phyloP scores from a whole-genome alignment of 2,797 vertebrate genomes.

The Enoplosus armatus region DNA sequence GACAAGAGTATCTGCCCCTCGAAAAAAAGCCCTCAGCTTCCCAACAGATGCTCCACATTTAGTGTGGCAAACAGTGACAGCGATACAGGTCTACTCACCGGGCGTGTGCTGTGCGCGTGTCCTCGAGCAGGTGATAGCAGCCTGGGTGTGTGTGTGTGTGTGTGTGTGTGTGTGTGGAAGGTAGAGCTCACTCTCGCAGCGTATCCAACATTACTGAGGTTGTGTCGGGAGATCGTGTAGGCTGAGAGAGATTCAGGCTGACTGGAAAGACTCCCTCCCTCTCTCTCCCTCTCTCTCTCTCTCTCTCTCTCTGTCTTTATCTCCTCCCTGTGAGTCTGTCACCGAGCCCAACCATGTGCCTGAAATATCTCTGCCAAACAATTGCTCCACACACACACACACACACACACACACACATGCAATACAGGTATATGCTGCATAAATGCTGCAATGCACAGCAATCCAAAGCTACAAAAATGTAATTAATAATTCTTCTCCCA shows the following conservation, averaged over 20 bases:
- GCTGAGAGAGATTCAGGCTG: constrained; percentile 75
- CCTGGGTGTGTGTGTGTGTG: too few relatives aligned
- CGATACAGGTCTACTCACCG: constrained; percentile 65
- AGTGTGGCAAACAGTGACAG: background rate
- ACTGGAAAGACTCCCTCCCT: constrained; percentile 64
- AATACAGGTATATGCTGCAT: background rate
- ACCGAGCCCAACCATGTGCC: constrained; percentile 74
- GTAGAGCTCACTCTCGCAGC: constrained; percentile 54
- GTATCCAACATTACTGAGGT: constrained; percentile 67
- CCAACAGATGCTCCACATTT: background rate
- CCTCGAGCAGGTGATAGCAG: constrained; percentile 50
- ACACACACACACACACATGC: constrained; percentile 8
- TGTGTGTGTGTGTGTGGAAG: constrained; percentile 19
- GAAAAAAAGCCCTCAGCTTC: constrained; percentile 15
- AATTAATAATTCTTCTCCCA: background rate
- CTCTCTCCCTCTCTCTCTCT: constrained; percentile 44
- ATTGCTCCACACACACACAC: constrained; percentile 39
- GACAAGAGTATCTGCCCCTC: background rate
- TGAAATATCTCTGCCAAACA: constrained; percentile 78
- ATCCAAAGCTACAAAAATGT: background rate
- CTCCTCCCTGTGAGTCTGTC: constrained; percentile 62
- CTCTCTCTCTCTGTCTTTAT: constrained; percentile 37
- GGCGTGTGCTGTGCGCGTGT: constrained; percentile 52
- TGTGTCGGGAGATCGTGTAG: constrained; percentile 69
- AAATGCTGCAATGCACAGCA: background rate